Evolutionary conservation across 2,797 vertebrate genomes (phyloP), one percentile per base, ranked within the genome.

Genomic region (Sorex maritimensis): DNA sequence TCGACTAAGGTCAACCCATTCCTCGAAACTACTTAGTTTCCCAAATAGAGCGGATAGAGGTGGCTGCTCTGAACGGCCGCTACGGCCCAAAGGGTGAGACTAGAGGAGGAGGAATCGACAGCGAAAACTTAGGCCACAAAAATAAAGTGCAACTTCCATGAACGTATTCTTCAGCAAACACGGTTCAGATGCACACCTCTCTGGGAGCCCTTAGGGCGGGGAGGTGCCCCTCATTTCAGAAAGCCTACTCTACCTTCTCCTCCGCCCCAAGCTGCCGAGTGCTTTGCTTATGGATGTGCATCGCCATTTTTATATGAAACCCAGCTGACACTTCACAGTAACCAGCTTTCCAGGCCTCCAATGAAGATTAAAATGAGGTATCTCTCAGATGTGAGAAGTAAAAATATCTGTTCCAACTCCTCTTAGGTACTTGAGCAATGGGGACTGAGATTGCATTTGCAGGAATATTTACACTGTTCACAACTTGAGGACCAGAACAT

Each of bases 131-230:
- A 91, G 88, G 87, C 69, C 92, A 96, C 96, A 65, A 49, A 72
- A 95, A 97, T 97, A 96, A 72, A 88, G 84, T 85, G 67, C 74
- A 90, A 96, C 17, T 5, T 95, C 55, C 49, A 78, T 44, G 61
- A 28, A 92, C 96, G 93, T 84, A 96, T 97, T 97, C 96, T 97
- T 98, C 95, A 98, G 93, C 77, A 91, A 82, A 95, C 28, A 95
- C 92, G 97, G 49, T 52, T 96, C 93, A 94, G 86, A 95, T 77
- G 71, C 41, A 68, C 38, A 93, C 78, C 63, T 97, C 90, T 96
- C 94, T 77, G 90, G 93, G 96, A 94, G 97, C 90, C 95, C 95
- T 95, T 94, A 94, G 96, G 96, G 97, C 69, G 75, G 91, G 82
- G 87, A 28, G 84, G 92, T 81, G 94, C 81, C 73, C 49, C 83